Percentiles rank a stretch among this genome's conserved stretches.
Evolutionary conservation across 2,113 vertebrate genomes (phyloP).

Genomic region (Engraulis encrasicolus): DNA sequence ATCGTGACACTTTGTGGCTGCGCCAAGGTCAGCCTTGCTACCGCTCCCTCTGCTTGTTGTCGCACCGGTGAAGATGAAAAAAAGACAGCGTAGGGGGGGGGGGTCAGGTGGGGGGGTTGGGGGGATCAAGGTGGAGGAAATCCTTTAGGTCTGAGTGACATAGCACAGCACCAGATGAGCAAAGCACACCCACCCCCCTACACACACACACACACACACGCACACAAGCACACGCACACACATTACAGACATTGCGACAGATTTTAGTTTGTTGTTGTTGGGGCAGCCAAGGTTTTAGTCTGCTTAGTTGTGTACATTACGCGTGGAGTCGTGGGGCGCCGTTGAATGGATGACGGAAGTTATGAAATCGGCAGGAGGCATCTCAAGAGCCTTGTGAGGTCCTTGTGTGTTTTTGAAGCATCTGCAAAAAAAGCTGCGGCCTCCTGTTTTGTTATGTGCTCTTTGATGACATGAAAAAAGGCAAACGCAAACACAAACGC

Average conservation of each 20-base stretch:
- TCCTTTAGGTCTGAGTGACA: constrained; percentile 63
- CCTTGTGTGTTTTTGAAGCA: too few species aligned
- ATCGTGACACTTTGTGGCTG: constrained; percentile 62
- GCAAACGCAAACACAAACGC: background rate
- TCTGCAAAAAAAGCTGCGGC: background rate
- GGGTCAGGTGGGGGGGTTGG: too few species aligned
- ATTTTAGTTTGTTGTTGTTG: constrained; percentile 48
- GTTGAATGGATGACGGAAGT: constrained; percentile 17
- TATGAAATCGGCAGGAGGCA: constrained; percentile 12
- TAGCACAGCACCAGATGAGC: constrained; percentile 50
- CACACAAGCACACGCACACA: too few species aligned
- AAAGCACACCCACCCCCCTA: background rate
- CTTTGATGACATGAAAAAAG: constrained; percentile 20
- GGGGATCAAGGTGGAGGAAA: constrained; percentile 70
- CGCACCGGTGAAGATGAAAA: constrained; percentile 55
- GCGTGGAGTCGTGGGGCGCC: background rate
- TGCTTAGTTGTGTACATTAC: background rate
- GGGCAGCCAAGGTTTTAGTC: background rate
- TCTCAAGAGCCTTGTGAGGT: constrained; percentile 7
- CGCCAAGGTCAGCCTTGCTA: constrained; percentile 67
- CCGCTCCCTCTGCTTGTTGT: constrained; percentile 56
- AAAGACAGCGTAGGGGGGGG: too few species aligned
- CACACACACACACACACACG: too few species aligned
- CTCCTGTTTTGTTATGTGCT: background rate
- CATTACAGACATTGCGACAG: too few species aligned